A percentile compares a stretch with the other conserved stretches of the same genome.
These are phyloP conservation scores for Mesochorus sp. DNA, from an alignment of 2,888 invertebrate genomes.

Conservation along the genomic window DNA sequence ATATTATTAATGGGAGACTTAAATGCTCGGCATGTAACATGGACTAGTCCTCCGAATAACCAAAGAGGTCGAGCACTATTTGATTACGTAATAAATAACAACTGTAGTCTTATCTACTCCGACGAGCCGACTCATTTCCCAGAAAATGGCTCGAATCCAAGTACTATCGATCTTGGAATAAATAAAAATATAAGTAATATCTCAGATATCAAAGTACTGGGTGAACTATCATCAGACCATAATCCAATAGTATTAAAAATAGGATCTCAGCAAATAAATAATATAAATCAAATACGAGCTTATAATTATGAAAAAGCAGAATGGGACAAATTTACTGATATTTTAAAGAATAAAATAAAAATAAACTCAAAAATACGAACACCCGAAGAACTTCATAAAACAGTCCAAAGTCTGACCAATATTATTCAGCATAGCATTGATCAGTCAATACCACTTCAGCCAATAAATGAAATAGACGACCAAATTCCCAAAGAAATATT, in stretches of 20 bases:
- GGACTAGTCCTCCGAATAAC: not conserved
- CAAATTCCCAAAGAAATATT: constrained; percentile 28
- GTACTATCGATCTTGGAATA: constrained; percentile 28
- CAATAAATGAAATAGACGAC: not conserved
- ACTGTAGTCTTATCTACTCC: not conserved
- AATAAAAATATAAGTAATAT: constrained; percentile 50
- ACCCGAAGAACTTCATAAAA: constrained; percentile 8
- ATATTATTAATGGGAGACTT: not conserved
- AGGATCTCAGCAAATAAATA: not conserved
- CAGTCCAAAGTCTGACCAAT: constrained; percentile 22
- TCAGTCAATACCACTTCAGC: constrained; percentile 1
- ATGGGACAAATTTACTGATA: constrained; percentile 46
- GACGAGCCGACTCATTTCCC: not conserved
- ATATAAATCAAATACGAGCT: not conserved
- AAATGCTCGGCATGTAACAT: not conserved
- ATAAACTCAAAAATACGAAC: constrained; percentile 14
- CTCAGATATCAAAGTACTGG: not conserved
- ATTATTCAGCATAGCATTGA: not conserved
- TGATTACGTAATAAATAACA: not conserved
- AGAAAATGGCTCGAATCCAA: not conserved
- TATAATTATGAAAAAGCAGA: constrained; percentile 40
- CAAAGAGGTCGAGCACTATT: not conserved
- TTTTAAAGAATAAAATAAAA: no score
- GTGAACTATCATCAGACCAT: constrained; percentile 60
- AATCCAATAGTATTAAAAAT: constrained; percentile 38